phyloP scores from a whole-genome alignment of 2,113 vertebrate species.

The Oncorhynchus gorbuscha region DNA sequence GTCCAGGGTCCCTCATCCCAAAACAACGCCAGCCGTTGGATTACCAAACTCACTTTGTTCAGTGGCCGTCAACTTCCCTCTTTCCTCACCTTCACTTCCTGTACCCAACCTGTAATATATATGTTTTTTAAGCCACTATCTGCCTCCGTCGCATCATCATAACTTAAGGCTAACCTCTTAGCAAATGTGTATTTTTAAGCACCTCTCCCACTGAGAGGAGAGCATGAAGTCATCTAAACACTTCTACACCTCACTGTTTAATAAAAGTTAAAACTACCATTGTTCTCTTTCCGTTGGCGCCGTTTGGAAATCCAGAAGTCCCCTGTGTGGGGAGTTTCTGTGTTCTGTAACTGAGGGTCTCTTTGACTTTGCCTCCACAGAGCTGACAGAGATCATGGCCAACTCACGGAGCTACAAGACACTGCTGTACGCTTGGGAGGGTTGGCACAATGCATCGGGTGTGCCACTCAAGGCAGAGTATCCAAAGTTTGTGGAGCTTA shows the following conservation, averaged over 20 bases:
- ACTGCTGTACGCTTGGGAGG: conserved; percentile 90
- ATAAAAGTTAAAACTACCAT: neutral
- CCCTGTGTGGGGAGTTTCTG: neutral
- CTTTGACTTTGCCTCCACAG: conserved; percentile 61
- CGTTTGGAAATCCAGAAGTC: neutral
- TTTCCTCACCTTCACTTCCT: no score
- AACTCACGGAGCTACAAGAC: conserved; percentile 84
- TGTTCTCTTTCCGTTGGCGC: neutral
- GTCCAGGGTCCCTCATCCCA: conserved; percentile 9
- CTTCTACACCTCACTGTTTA: neutral
- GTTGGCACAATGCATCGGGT: conserved; percentile 87
- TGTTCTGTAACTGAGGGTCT: neutral
- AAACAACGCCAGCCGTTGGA: no score
- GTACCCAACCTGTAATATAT: no score
- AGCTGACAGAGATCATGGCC: conserved; percentile 85
- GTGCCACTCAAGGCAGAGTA: conserved; percentile 78
- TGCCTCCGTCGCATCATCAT: no score
- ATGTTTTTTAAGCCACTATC: no score
- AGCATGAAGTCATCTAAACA: conserved; percentile 16
- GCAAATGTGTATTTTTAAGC: neutral
- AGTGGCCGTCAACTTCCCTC: no score
- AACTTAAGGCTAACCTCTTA: no score
- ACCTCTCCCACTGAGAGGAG: conserved; percentile 20
- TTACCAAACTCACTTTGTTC: no score
- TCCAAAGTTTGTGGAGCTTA: conserved; percentile 80